phyloP scores from a whole-genome alignment of 2,888 invertebrate genomes.

The Drosophila macrothrix region DNA sequence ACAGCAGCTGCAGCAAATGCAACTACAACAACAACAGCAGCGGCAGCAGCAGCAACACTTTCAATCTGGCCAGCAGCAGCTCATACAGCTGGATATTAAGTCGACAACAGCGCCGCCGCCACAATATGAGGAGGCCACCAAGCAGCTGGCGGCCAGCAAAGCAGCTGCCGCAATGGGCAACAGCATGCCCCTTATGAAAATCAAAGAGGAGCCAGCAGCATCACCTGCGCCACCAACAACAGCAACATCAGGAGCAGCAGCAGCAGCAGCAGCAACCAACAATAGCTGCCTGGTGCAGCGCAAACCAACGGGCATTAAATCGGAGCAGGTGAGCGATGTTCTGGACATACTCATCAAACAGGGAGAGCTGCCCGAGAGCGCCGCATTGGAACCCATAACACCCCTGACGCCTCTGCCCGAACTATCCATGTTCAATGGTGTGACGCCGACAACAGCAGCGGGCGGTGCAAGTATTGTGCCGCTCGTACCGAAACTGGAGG shows the following conservation, averaged over 20 bases:
- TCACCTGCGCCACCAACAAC: conserved; percentile 45
- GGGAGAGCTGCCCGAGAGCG: conserved; percentile 93
- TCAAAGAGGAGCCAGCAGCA: conserved; percentile 73
- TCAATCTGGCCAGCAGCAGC: conserved; percentile 77
- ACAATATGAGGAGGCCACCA: conserved; percentile 90
- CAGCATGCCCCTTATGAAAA: conserved; percentile 70
- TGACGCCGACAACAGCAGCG: conserved; percentile 55
- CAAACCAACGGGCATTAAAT: conserved; percentile 77
- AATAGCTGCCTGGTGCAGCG: conserved; percentile 40
- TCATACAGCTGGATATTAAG: conserved; percentile 83
- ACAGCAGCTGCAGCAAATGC: conserved; percentile 83
- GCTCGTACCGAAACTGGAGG: conserved; percentile 72
- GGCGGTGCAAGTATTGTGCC: conserved; percentile 64
- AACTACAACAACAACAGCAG: conserved; percentile 78
- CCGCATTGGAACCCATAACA: conserved; percentile 87
- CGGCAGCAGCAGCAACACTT: conserved; percentile 62
- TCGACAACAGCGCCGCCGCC: conserved; percentile 87
- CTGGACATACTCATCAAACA: conserved; percentile 96
- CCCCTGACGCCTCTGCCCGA: conserved; percentile 84
- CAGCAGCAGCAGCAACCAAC: conserved; percentile 2
- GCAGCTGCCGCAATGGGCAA: conserved; percentile 69
- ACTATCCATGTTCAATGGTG: conserved; percentile 53
- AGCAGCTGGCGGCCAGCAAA: conserved; percentile 85
- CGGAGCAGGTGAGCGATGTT: conserved; percentile 88
- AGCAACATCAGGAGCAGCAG: neutral